These are phyloP conservation scores for Hystrix brachyura DNA, from an alignment of 2,113 vertebrate species.

Conservation along the genomic window DNA sequence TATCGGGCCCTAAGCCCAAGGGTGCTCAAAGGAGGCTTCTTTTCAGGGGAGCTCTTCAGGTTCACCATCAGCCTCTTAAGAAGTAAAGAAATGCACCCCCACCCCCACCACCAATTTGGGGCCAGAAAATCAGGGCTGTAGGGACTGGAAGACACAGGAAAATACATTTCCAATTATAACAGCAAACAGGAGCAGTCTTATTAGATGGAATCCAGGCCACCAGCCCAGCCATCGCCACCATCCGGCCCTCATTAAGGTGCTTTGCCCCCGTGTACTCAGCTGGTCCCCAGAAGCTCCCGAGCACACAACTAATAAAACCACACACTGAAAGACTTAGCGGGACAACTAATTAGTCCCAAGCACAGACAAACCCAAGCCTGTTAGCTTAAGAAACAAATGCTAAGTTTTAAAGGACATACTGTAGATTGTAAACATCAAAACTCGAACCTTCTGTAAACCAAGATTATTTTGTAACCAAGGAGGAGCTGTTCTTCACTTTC, in stretches of 20 bases:
- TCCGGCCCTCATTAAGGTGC: background rate
- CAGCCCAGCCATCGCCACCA: accelerated
- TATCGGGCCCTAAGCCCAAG: no score
- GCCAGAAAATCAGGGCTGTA: background rate
- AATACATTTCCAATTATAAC: background rate
- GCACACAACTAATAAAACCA: background rate
- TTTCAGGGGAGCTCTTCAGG: background rate
- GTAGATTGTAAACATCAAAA: background rate
- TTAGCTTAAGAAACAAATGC: background rate
- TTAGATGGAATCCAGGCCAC: no score
- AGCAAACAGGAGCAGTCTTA: background rate
- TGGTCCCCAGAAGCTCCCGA: background rate
- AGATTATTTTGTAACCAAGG: background rate
- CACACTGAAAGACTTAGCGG: background rate
- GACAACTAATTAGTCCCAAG: background rate
- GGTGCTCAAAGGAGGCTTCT: background rate
- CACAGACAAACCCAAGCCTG: background rate
- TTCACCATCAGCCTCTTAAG: background rate
- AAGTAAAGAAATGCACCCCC: background rate
- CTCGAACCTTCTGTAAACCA: background rate
- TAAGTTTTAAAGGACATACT: background rate
- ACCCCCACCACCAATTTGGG: background rate
- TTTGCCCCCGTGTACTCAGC: background rate
- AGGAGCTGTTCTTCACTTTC: background rate
- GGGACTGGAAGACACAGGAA: background rate